Conservation (phyloP, 2,113 vertebrate species). For the Mobula hypostoma region DNA sequence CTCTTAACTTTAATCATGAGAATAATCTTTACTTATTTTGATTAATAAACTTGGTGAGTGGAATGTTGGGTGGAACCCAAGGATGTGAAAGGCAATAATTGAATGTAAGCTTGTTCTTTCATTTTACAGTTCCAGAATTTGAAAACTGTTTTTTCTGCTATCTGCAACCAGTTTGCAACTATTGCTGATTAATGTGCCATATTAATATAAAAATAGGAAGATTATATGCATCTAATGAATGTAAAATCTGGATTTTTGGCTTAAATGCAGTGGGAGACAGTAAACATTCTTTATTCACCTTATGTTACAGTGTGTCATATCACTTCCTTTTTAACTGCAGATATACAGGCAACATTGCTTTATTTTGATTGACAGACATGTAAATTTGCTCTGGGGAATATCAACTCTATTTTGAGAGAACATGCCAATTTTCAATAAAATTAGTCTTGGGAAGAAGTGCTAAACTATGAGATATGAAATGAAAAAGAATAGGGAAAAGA, state of each 20-base stretch:
- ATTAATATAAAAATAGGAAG: neutral
- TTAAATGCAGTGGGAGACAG: neutral
- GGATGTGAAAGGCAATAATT: neutral
- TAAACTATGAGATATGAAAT: neutral
- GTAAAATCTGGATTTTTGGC: neutral
- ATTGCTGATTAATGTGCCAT: neutral
- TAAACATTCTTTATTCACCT: neutral
- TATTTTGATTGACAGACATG: neutral
- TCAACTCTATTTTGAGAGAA: neutral
- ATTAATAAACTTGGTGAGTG: neutral
- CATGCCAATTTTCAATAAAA: neutral
- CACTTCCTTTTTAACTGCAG: neutral
- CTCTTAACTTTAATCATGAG: neutral
- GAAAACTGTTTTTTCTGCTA: neutral
- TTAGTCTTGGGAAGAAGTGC: neutral
- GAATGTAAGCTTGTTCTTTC: neutral
- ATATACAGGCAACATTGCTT: neutral
- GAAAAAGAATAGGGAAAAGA: neutral
- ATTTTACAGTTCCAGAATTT: neutral
- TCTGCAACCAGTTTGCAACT: neutral
- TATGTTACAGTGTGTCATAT: neutral
- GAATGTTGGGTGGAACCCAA: too few relatives aligned
- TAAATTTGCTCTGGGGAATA: neutral
- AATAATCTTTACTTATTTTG: neutral
- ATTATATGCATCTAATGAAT: slow-evolving; percentile 8